Evolutionary conservation across 2,797 vertebrate species (phyloP).

Genomic region (Brotula barbata): DNA sequence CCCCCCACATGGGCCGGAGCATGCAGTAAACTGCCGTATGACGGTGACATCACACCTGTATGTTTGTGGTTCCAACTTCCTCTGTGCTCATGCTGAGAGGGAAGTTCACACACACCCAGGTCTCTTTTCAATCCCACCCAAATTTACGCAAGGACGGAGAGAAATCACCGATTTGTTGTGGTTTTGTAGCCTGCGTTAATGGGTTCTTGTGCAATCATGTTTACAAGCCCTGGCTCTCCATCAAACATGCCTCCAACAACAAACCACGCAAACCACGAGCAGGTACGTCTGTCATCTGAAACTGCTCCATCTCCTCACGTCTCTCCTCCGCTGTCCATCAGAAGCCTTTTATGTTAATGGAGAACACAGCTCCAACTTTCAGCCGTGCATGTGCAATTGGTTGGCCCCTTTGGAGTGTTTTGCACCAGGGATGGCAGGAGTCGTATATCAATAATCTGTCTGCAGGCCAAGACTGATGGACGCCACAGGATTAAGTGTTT

Average conservation of each 20-base stretch:
- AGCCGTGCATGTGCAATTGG: conserved; percentile 46
- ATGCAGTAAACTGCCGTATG: no score
- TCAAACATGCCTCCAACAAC: conserved; percentile 1
- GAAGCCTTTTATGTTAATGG: conserved; percentile 74
- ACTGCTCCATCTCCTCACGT: conserved; percentile 54
- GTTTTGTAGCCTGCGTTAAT: neutral
- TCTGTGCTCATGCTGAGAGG: conserved; percentile 39
- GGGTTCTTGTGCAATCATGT: neutral
- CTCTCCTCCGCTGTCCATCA: conserved; percentile 77
- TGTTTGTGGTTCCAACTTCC: conserved; percentile 64
- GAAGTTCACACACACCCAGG: conserved; percentile 49
- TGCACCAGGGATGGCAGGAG: conserved; percentile 44
- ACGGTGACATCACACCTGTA: no score
- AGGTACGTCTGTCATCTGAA: no score
- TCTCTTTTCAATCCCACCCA: conserved; percentile 45
- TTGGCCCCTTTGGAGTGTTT: conserved; percentile 58
- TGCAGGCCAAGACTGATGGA: conserved; percentile 54
- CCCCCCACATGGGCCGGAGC: no score
- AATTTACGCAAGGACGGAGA: conserved; percentile 18
- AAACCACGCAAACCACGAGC: neutral
- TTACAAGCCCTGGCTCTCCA: conserved; percentile 2
- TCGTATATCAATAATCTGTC: conserved; percentile 52
- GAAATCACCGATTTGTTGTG: conserved; percentile 9
- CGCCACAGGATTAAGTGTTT: conserved; percentile 51
- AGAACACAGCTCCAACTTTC: conserved; percentile 39